phyloP scores from a whole-genome alignment of 2,888 invertebrate genomes.

The Neria commutata region DNA sequence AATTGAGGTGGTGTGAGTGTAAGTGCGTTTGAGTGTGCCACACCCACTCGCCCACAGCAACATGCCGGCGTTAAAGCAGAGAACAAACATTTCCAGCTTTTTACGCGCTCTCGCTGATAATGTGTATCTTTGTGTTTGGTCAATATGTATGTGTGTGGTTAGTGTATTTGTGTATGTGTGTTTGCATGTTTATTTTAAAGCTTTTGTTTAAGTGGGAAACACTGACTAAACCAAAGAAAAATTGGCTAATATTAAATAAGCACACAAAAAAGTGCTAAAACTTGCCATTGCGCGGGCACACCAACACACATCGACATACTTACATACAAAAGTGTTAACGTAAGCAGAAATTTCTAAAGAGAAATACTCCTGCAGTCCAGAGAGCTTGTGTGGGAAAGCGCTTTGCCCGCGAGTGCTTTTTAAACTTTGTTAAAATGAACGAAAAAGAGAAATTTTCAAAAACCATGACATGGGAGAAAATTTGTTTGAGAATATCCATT shows the following conservation, averaged over 20 bases:
- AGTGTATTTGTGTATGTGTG: not conserved
- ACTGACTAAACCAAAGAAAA: not conserved
- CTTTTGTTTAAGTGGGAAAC: not conserved
- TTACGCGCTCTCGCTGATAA: too few relatives aligned
- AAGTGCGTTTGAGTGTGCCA: too few relatives aligned
- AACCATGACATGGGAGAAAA: not conserved
- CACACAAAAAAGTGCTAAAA: not conserved
- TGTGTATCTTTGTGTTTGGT: too few relatives aligned
- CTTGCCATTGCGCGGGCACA: not conserved
- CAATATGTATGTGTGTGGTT: not conserved
- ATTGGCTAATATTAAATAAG: not conserved
- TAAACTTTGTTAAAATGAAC: not conserved
- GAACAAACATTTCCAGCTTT: too few relatives aligned
- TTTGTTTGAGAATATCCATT: not conserved
- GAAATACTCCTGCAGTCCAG: too few relatives aligned
- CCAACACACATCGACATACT: not conserved
- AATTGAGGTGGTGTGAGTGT: too few relatives aligned
- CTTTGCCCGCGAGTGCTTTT: too few relatives aligned
- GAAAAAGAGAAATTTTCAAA: not conserved
- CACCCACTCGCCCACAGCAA: not conserved
- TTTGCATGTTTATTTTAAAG: constrained; percentile 3
- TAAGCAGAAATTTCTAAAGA: not conserved
- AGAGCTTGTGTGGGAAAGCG: too few relatives aligned
- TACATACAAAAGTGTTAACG: not conserved
- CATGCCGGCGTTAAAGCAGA: not conserved